Conservation (phyloP, 2,797 vertebrate genomes). For the Melanotaenia parkinsoni region DNA sequence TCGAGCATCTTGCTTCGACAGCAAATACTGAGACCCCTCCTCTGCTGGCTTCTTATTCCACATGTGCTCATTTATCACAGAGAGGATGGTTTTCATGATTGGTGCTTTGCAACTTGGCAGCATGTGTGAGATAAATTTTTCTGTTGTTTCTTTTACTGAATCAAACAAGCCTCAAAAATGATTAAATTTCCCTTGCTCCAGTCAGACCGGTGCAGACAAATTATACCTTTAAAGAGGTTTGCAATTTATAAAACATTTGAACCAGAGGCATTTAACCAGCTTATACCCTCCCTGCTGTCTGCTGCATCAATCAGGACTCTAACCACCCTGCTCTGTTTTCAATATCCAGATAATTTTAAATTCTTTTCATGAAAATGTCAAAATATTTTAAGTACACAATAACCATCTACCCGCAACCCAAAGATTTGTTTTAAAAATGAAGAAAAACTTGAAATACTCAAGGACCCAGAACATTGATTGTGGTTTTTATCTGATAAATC, state of each 20-base stretch:
- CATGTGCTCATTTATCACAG: constrained; percentile 24
- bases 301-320: constrained; percentile 11
- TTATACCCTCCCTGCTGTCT: neutral
- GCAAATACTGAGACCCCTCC: constrained; percentile 61
- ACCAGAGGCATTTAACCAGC: neutral
- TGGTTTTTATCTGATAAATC: neutral
- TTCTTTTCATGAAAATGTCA: constrained; percentile 1
- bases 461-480: neutral
- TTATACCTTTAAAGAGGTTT: constrained; percentile 12
- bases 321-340: neutral
- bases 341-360: neutral
- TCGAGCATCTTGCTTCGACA: constrained; percentile 64
- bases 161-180: constrained; percentile 12
- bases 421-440: neutral
- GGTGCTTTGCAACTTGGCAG: constrained; percentile 21
- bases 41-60: constrained; percentile 33
- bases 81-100: constrained; percentile 8
- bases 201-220: constrained; percentile 5
- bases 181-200: constrained; percentile 3
- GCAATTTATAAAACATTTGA: constrained; percentile 19
- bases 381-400: neutral
- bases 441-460: neutral
- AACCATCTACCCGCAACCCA: neutral
- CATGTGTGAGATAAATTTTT: constrained; percentile 2
- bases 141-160: constrained; percentile 5